Conservation (phyloP, 2,113 vertebrate species). For the Glareola pratincola region DNA sequence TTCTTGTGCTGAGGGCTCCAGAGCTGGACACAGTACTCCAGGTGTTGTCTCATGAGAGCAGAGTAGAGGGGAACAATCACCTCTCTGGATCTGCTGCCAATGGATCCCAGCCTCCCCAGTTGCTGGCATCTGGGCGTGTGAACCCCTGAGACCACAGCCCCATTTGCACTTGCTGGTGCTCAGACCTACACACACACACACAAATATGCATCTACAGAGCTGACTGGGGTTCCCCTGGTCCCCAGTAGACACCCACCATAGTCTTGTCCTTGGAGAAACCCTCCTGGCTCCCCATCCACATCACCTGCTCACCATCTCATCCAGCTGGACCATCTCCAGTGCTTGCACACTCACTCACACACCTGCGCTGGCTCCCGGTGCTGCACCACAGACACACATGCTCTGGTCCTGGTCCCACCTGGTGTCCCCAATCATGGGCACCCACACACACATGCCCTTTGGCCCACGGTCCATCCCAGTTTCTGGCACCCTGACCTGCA, state of each 20-base stretch:
- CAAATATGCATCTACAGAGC: fast-evolving
- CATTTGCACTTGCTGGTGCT: neutral
- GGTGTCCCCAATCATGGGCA: too few relatives aligned
- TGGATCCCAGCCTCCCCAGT: neutral
- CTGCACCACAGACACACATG: fast-evolving
- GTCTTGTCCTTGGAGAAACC: neutral
- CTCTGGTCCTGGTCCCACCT: neutral
- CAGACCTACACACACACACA: neutral
- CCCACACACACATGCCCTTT: fast-evolving
- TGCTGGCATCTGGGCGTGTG: neutral
- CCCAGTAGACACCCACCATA: neutral
- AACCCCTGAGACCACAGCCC: neutral
- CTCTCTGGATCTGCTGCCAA: neutral
- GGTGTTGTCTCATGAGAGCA: too few relatives aligned
- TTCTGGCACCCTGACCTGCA: fast-evolving
- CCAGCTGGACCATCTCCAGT: neutral
- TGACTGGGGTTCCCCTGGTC: neutral
- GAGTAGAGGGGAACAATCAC: too few relatives aligned
- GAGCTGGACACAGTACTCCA: too few relatives aligned
- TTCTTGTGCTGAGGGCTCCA: too few relatives aligned
- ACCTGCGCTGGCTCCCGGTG: fast-evolving
- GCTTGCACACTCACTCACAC: fast-evolving
- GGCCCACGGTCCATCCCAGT: neutral
- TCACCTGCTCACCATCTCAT: neutral
- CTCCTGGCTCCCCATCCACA: neutral